Percentiles rank a stretch among this genome's conserved stretches.
Conservation (phyloP, 2,888 invertebrate species). For the Synergus japonicus region DNA sequence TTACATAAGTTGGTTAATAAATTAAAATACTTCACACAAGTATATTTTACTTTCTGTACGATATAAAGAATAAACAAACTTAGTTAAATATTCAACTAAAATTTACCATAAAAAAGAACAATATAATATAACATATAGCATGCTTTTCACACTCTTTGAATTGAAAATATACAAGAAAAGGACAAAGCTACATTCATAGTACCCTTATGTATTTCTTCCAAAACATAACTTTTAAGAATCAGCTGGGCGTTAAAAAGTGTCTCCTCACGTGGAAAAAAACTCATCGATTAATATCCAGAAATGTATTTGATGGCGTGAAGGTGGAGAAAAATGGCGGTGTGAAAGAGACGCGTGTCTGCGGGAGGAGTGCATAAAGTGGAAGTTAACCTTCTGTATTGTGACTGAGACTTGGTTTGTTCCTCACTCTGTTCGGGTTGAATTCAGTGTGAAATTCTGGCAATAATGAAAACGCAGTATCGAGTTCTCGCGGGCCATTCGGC, state of each 20-base stretch:
- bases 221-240: constrained; percentile 23
- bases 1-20: too few species aligned
- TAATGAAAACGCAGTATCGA: constrained; percentile 57
- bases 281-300: constrained; percentile 31
- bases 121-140: too few species aligned
- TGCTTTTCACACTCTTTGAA: neutral
- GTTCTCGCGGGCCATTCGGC: constrained; percentile 52
- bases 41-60: too few species aligned
- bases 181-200: neutral
- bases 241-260: neutral
- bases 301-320: constrained; percentile 27
- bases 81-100: neutral
- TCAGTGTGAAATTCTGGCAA: constrained; percentile 57
- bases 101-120: neutral
- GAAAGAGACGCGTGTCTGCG: constrained; percentile 37
- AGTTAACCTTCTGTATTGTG: constrained; percentile 19
- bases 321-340: constrained; percentile 25
- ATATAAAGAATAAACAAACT: neutral
- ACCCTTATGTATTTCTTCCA: constrained; percentile 1
- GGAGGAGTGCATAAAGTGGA: constrained; percentile 27
- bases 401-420: neutral
- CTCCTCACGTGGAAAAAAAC: constrained; percentile 7
- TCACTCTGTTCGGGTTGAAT: constrained; percentile 48
- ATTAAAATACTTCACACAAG: too few species aligned
- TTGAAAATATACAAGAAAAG: neutral